phyloP scores from a whole-genome alignment of 1,140 invertebrate genomes.

The Dendrolimus punctatus region DNA sequence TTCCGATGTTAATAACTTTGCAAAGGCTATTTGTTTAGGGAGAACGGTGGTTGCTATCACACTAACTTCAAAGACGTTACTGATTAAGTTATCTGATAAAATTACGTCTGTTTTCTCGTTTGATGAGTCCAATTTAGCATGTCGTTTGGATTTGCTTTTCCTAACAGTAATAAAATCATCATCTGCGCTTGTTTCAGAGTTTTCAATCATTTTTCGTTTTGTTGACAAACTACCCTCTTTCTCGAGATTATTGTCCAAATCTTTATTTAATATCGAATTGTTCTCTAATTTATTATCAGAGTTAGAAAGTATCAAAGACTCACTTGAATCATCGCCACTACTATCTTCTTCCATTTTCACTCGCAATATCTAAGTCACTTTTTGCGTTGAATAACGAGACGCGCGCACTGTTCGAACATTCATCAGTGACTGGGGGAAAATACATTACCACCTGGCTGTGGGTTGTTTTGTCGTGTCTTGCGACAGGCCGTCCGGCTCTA shows the following conservation, averaged over 20 bases:
- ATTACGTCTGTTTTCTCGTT: neutral
- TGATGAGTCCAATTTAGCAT: neutral
- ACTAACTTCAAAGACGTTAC: slow-evolving; percentile 11
- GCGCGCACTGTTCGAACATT: too few species aligned
- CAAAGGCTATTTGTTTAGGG: slow-evolving; percentile 28
- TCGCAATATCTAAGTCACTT: too few species aligned
- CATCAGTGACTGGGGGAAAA: too few species aligned
- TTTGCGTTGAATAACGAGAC: too few species aligned
- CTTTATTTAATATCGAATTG: slow-evolving; percentile 1
- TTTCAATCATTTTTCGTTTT: slow-evolving; percentile 7
- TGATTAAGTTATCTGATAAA: neutral
- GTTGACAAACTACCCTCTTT: slow-evolving; percentile 2
- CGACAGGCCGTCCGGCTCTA: too few species aligned
- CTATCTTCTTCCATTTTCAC: slow-evolving; percentile 2
- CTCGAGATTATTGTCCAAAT: neutral
- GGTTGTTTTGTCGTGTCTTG: too few species aligned
- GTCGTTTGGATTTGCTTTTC: slow-evolving; percentile 6
- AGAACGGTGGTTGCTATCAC: slow-evolving; percentile 11
- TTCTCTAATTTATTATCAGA: neutral
- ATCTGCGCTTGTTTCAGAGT: slow-evolving; percentile 3
- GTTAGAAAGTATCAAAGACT: neutral
- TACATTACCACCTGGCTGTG: too few species aligned
- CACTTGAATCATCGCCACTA: neutral
- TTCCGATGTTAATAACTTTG: slow-evolving; percentile 17
- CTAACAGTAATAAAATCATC: slow-evolving; percentile 11